These are phyloP conservation scores for Nothura maculosa DNA, from an alignment of 2,797 vertebrate genomes.

Conservation along the genomic window DNA sequence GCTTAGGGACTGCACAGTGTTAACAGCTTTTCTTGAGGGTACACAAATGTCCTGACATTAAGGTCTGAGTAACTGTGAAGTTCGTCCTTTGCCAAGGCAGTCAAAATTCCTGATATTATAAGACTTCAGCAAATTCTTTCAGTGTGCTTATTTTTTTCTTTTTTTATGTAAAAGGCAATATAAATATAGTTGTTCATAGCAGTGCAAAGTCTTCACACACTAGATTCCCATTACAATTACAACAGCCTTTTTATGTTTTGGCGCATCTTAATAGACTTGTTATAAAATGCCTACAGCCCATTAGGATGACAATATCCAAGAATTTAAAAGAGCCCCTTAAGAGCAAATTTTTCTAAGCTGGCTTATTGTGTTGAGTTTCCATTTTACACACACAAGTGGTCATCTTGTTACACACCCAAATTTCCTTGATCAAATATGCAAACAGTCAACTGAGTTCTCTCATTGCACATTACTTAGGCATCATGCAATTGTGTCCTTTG, in stretches of 20 bases:
- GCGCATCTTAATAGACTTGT: not conserved
- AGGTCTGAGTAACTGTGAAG: constrained; percentile 72
- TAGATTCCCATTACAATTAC: not conserved
- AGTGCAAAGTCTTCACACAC: not conserved
- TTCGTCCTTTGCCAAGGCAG: constrained; percentile 66
- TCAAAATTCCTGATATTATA: constrained; percentile 44
- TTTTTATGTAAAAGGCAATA: not conserved
- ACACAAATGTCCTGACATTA: not conserved
- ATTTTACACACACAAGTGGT: not conserved
- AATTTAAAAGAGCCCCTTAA: not conserved
- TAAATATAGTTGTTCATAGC: not conserved
- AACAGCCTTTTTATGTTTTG: not conserved
- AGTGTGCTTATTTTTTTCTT: not conserved
- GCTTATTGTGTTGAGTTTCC: not conserved
- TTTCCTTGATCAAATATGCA: not conserved
- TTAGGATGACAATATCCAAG: not conserved
- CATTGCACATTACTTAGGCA: not conserved
- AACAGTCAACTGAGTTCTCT: not conserved
- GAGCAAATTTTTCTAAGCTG: not conserved
- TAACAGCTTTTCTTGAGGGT: not conserved
- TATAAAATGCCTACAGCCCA: not conserved
- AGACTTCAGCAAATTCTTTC: constrained; percentile 32
- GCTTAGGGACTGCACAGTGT: not conserved
- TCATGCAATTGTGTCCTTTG: not conserved
- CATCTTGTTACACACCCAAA: not conserved